phyloP scores from a whole-genome alignment of 2,113 vertebrate genomes.

The Struthidea cinerea region DNA sequence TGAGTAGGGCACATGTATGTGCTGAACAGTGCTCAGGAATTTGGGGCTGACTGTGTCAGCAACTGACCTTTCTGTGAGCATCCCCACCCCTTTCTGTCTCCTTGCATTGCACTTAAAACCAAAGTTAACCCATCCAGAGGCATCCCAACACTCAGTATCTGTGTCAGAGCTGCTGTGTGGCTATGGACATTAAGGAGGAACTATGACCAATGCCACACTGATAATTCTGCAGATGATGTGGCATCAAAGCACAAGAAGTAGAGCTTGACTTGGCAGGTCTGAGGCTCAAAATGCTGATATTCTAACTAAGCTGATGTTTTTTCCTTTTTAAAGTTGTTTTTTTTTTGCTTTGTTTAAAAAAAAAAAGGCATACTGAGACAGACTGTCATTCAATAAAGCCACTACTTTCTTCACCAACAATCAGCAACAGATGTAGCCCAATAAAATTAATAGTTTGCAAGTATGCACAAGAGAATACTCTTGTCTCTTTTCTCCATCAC shows the following conservation, averaged over 20 bases:
- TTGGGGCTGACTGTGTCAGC: neutral
- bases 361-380: slow-evolving; percentile 24
- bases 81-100: neutral
- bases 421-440: slow-evolving; percentile 65
- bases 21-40: neutral
- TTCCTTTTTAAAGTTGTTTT: neutral
- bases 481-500: slow-evolving; percentile 51
- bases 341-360: neutral
- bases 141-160: neutral
- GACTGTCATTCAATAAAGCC: slow-evolving; percentile 37
- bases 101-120: neutral
- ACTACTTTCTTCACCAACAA: slow-evolving; percentile 58
- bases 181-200: neutral
- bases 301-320: neutral
- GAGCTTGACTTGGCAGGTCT: neutral
- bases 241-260: neutral
- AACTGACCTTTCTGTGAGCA: neutral
- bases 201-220: neutral
- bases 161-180: neutral
- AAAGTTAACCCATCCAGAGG: neutral
- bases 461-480: slow-evolving; percentile 54
- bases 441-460: slow-evolving; percentile 67
- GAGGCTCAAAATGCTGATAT: neutral
- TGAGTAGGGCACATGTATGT: neutral
- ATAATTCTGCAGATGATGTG: neutral